These are phyloP conservation scores for Myrmecophaga tridactyla DNA, from an alignment of 2,113 vertebrate species.

Conservation along the genomic window DNA sequence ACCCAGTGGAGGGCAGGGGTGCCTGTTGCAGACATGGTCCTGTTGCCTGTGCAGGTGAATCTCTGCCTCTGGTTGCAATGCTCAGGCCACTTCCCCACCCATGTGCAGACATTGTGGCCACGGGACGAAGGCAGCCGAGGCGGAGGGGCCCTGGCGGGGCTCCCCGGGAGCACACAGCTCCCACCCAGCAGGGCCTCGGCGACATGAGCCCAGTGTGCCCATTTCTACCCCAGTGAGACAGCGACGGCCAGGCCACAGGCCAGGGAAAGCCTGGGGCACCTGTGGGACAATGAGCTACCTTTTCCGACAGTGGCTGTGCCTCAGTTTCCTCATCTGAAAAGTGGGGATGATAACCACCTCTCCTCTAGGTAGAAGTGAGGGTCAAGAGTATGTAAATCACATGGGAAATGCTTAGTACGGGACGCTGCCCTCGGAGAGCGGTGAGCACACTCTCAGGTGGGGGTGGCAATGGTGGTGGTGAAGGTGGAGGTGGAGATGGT, in stretches of 20 bases:
- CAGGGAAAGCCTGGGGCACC: not conserved
- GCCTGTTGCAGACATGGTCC: not conserved
- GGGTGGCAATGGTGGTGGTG: not conserved
- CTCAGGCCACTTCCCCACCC: not conserved
- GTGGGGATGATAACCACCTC: rapidly evolving
- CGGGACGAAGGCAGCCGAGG: too few relatives aligned
- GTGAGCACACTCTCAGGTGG: not conserved
- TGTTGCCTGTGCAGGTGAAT: rapidly evolving
- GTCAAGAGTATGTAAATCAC: not conserved
- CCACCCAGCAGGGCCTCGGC: not conserved
- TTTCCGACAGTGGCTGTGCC: rapidly evolving
- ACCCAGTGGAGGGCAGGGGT: not conserved
- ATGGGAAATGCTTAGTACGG: not conserved
- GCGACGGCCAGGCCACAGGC: not conserved
- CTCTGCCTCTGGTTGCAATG: not conserved
- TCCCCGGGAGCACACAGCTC: not conserved
- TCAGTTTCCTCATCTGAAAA: not conserved
- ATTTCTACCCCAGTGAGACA: too few relatives aligned
- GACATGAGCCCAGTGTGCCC: not conserved
- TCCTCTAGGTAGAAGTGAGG: not conserved
- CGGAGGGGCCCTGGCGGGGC: too few relatives aligned
- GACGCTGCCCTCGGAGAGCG: too few relatives aligned
- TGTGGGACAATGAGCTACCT: not conserved
- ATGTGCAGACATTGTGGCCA: not conserved
- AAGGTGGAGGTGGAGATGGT: too few relatives aligned